phyloP scores from a whole-genome alignment of 2,113 vertebrate genomes.

The Cricetomys ansorgei region DNA sequence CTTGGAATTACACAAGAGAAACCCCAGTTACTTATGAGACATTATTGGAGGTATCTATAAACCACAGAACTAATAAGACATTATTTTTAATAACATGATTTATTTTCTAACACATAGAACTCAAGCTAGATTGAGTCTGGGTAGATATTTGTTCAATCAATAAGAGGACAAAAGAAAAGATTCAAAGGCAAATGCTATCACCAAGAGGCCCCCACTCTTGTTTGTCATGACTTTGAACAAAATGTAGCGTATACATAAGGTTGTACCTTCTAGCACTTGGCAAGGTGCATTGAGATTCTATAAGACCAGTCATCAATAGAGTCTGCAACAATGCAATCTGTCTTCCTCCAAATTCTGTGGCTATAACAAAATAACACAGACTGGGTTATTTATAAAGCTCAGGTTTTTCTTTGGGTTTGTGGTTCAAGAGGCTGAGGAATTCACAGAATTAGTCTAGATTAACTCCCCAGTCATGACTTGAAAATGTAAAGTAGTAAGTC shows the following conservation, averaged over 20 bases:
- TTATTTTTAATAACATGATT: conserved; percentile 63
- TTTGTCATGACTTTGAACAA: background rate
- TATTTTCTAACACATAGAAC: conserved; percentile 34
- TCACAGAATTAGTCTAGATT: background rate
- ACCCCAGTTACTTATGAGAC: conserved; percentile 12
- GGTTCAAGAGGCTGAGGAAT: background rate
- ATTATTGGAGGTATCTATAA: conserved; percentile 28
- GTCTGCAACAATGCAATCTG: background rate
- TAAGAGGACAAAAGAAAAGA: background rate
- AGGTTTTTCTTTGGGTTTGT: background rate
- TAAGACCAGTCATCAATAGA: background rate
- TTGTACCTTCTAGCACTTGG: background rate
- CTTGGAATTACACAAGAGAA: conserved; percentile 35
- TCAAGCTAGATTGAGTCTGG: background rate
- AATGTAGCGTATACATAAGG: background rate
- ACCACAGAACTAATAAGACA: conserved; percentile 42
- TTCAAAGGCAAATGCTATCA: background rate
- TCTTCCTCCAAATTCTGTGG: background rate
- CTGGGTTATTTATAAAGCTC: background rate
- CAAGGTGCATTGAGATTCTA: background rate
- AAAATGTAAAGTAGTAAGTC: background rate
- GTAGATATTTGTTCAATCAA: background rate
- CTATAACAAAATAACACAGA: background rate
- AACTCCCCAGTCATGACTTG: background rate
- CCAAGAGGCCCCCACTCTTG: background rate